These are phyloP conservation scores for Aporophyla nigra DNA, from an alignment of 2,888 invertebrate genomes.

Conservation along the genomic window DNA sequence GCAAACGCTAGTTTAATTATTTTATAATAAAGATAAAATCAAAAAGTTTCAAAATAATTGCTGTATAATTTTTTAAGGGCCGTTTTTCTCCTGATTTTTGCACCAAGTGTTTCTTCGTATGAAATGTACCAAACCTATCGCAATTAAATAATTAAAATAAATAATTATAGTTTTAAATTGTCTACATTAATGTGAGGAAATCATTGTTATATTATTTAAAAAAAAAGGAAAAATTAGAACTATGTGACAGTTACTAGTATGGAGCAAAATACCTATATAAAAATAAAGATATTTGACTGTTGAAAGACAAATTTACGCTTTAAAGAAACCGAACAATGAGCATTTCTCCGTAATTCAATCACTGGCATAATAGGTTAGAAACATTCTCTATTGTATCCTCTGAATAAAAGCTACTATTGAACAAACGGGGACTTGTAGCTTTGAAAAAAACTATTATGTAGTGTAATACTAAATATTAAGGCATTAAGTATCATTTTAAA, in stretches of 20 bases:
- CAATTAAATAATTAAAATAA: conserved; percentile 4
- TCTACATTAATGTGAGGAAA: neutral
- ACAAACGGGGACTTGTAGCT: conserved; percentile 28
- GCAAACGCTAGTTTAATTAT: conserved; percentile 13
- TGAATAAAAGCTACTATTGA: conserved; percentile 41
- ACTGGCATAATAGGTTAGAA: conserved; percentile 35
- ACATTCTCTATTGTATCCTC: conserved; percentile 43
- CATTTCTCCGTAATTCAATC: conserved; percentile 47
- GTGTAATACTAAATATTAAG: conserved; percentile 14
- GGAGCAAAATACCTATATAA: conserved; percentile 1
- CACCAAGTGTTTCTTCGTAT: neutral
- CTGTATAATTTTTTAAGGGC: conserved; percentile 41
- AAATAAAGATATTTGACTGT: conserved; percentile 29
- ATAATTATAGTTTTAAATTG: neutral
- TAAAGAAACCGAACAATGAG: conserved; percentile 36
- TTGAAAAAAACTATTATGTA: conserved; percentile 30
- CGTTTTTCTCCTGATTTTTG: conserved; percentile 30
- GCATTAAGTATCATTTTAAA: conserved; percentile 6
- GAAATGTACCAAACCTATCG: neutral
- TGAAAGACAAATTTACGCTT: conserved; percentile 39
- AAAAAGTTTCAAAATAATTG: conserved; percentile 24
- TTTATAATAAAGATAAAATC: conserved; percentile 2
- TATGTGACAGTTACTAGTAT: neutral
- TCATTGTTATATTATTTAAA: conserved; percentile 6
- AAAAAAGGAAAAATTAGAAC: neutral